Base-by-base conservation (phyloP, 2,888 invertebrate species). In the Synergus umbraculus region DNA sequence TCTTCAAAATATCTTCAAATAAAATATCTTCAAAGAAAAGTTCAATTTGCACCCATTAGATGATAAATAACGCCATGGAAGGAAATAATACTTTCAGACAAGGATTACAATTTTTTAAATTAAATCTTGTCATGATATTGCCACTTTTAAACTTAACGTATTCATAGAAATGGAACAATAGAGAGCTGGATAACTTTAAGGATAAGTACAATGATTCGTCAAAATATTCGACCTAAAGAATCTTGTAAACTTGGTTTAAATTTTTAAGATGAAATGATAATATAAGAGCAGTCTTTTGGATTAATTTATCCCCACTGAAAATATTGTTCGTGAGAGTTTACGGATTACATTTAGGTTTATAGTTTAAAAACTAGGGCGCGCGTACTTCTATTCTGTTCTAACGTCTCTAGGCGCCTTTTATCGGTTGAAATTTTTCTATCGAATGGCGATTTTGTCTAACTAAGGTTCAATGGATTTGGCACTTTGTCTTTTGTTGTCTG, bases 311-410 rank as follows among this genome's bases (percentile, higher is more conserved):
- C 15, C 37, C 54, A 54, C 54, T 73, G 54, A 54, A 73, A 29
- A 49, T 73, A 54, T 37, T 69, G 9, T 69, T 54, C 54, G 54
- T 73, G 54, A 49, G 46, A 54, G 29, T 73, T 73, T 54, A n/a
- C 49, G 46, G 69, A 73, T 73, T 73, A 73, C n/a, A 73, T 73
- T 73, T 54, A 73, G 29, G 2, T 73, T 73, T n/a, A 73, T 54
- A 41, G 54, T 73, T 73, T 73, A 54, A 73, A 60, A 73, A 73
- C 73, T 73, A 73, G 29, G 54, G 73, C 73, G 73, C 54, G 37
- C 37, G 15, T 73, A 73, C 54, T 73, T 73, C 18, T 66, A 66
- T n/a, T 43, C 49, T 73, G 44, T 69, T 69, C 49, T 69, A 49
- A 29, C 49, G 37, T 37, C 49, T 13, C 49, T 73, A 73, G 49